phyloP scores from a whole-genome alignment of 2,113 vertebrate species.

The Toxostoma redivivum region DNA sequence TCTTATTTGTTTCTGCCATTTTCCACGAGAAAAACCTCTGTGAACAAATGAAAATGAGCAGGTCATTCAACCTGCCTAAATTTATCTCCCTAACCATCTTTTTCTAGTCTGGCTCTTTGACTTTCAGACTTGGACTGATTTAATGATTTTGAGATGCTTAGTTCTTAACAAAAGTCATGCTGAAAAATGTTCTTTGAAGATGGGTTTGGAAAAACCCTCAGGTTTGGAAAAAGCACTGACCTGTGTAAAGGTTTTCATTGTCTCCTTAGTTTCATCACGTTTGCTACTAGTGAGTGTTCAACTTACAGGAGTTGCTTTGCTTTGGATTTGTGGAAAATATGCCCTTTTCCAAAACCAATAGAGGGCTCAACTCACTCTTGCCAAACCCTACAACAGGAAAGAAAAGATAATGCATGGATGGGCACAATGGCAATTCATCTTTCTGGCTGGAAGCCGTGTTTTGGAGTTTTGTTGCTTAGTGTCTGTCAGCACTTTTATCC shows the following conservation, averaged over 20 bases:
- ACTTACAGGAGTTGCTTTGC: not conserved
- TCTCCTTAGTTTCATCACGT: not conserved
- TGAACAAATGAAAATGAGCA: not conserved
- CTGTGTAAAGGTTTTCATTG: not conserved
- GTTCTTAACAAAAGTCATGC: not conserved
- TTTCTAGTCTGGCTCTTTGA: not conserved
- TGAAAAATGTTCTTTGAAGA: not conserved
- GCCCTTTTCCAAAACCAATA: not conserved
- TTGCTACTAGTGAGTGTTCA: not conserved
- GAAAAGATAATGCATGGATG: not conserved
- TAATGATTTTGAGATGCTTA: not conserved
- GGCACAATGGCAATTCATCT: not conserved
- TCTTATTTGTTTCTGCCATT: not conserved
- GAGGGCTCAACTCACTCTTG: not conserved
- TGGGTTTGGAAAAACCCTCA: not conserved
- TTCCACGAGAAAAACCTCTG: not conserved
- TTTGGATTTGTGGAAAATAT: not conserved
- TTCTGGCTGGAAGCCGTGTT: not conserved
- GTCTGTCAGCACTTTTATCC: conserved; percentile 23
- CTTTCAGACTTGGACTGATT: not conserved
- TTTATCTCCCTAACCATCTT: not conserved
- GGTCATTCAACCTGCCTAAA: not conserved
- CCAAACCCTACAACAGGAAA: not conserved
- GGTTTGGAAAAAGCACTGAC: not conserved
- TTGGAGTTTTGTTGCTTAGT: conserved; percentile 24